These are phyloP conservation scores for Dryobota labecula DNA, from an alignment of 2,888 invertebrate genomes.

Conservation along the genomic window DNA sequence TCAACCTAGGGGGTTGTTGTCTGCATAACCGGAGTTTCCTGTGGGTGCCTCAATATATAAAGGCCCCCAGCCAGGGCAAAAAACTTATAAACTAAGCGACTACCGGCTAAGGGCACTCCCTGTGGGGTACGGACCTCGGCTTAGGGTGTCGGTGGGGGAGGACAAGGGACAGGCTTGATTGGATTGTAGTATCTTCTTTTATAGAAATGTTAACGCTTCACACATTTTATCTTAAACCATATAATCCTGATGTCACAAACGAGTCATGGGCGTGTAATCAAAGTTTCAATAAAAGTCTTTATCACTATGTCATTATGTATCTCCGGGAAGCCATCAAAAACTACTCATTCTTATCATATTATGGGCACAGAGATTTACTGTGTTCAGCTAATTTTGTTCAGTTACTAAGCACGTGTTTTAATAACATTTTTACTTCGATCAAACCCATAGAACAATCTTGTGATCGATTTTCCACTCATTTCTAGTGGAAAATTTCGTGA, in stretches of 20 bases:
- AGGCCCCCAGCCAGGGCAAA: too few relatives aligned
- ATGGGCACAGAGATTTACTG: slow-evolving; percentile 54
- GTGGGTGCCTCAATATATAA: too few relatives aligned
- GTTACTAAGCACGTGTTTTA: slow-evolving; percentile 35
- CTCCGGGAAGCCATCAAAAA: slow-evolving; percentile 52
- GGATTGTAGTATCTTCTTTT: too few relatives aligned
- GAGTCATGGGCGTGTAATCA: slow-evolving; percentile 42
- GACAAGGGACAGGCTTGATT: too few relatives aligned
- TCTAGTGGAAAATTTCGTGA: neutral
- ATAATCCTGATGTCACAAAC: slow-evolving; percentile 53
- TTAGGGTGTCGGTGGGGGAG: too few relatives aligned
- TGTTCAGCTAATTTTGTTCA: slow-evolving; percentile 19
- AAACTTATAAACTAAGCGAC: too few relatives aligned
- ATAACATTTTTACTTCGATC: too few relatives aligned
- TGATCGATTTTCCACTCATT: neutral
- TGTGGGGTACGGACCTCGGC: too few relatives aligned
- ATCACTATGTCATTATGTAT: slow-evolving; percentile 49
- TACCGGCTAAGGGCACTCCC: too few relatives aligned
- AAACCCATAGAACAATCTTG: neutral
- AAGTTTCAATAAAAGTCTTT: slow-evolving; percentile 51
- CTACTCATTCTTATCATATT: slow-evolving; percentile 43
- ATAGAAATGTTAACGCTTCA: too few relatives aligned
- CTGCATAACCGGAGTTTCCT: too few relatives aligned
- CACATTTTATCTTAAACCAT: slow-evolving; percentile 44
- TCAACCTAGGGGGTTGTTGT: too few relatives aligned